phyloP scores from a whole-genome alignment of 2,113 vertebrate species.

The Girardinichthys multiradiatus region DNA sequence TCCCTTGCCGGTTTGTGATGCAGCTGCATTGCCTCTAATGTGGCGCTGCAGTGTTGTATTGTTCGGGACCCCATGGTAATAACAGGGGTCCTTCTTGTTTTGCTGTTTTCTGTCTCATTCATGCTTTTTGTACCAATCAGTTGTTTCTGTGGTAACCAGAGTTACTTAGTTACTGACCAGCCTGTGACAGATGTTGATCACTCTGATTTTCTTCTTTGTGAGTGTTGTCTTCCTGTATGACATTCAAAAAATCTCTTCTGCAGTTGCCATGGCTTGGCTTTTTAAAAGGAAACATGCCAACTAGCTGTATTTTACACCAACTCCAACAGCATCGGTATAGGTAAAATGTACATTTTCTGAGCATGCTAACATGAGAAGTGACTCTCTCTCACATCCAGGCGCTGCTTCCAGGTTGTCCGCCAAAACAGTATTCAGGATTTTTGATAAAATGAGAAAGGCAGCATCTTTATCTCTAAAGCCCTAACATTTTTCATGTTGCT shows the following conservation, averaged over 20 bases:
- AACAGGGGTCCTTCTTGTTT: conserved; percentile 12
- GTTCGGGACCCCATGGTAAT: conserved; percentile 26
- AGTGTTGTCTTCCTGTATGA: conserved; percentile 10
- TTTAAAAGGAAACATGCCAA: not conserved
- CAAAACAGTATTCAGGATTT: too few species aligned
- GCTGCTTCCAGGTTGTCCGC: too few species aligned
- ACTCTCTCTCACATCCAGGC: not conserved
- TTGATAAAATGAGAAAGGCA: too few species aligned
- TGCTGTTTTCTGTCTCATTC: conserved; percentile 42
- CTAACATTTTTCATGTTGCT: not conserved
- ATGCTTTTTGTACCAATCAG: conserved; percentile 70
- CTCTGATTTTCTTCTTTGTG: conserved; percentile 1
- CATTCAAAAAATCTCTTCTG: conserved; percentile 1
- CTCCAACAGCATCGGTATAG: not conserved
- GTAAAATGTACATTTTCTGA: not conserved
- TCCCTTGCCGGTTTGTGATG: conserved; percentile 39
- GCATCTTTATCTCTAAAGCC: not conserved
- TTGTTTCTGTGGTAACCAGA: conserved; percentile 78
- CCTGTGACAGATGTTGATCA: conserved; percentile 51
- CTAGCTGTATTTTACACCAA: not conserved
- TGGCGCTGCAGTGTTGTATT: conserved; percentile 17
- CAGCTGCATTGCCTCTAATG: conserved; percentile 10
- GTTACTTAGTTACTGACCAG: conserved; percentile 71
- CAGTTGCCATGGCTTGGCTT: not conserved
- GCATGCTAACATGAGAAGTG: not conserved